phyloP scores from a whole-genome alignment of 2,113 vertebrate species.

The Acanthisitta chloris region DNA sequence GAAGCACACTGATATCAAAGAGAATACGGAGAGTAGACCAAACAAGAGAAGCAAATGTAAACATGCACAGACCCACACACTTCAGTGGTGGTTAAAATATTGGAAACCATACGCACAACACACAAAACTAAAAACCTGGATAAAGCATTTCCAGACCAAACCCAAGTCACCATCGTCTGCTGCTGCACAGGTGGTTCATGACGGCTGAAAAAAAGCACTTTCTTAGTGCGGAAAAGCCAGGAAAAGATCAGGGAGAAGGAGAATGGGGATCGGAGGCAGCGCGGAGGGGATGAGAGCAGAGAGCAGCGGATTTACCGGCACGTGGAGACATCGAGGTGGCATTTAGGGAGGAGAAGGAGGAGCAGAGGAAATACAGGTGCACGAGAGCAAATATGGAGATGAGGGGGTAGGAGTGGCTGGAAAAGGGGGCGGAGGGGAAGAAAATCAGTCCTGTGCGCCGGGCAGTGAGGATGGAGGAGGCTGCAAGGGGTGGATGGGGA shows the following conservation, averaged over 20 bases:
- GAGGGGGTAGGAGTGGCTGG: neutral
- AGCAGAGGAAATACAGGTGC: neutral
- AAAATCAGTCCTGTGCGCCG: neutral
- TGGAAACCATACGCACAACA: neutral
- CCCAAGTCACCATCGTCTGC: neutral
- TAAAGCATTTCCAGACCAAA: neutral
- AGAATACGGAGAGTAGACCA: neutral
- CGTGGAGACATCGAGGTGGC: neutral
- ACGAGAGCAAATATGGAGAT: neutral
- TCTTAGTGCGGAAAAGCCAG: neutral
- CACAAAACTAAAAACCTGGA: neutral
- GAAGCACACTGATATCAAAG: neutral
- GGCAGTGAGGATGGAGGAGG: no score
- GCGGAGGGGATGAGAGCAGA: neutral
- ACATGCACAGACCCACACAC: neutral
- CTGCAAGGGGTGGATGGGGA: accelerated
- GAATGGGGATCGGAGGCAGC: neutral
- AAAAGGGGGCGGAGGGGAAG: neutral
- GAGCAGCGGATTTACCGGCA: neutral
- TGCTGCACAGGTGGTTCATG: neutral
- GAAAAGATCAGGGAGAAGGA: accelerated
- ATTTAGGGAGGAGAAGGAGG: neutral
- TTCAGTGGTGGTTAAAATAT: neutral
- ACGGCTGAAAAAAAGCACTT: neutral
- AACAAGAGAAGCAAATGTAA: neutral